Evolutionary conservation across 2,888 invertebrate species (phyloP).

Genomic region (Agriopis leucophaearia): DNA sequence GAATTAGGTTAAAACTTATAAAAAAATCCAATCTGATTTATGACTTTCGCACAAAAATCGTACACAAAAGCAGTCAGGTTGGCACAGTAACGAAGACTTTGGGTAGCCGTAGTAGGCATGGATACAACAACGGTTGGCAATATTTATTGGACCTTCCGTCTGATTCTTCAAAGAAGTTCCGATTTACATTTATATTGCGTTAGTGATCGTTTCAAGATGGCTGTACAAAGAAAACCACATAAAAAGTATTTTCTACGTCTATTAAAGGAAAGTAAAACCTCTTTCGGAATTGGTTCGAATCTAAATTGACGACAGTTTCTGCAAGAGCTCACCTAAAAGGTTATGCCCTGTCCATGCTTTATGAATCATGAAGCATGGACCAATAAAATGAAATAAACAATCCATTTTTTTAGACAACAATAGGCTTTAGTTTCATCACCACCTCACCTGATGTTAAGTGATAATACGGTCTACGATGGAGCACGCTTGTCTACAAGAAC

Average conservation of each 20-base stretch:
- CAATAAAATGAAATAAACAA: too few relatives aligned
- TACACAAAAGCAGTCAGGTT: neutral
- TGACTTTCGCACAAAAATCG: neutral
- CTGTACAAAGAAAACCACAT: conserved; percentile 21
- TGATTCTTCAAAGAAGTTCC: conserved; percentile 22
- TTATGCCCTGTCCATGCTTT: too few relatives aligned
- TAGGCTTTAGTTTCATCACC: too few relatives aligned
- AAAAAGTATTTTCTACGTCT: conserved; percentile 16
- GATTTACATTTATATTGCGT: conserved; percentile 27
- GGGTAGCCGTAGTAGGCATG: neutral
- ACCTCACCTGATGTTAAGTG: too few relatives aligned
- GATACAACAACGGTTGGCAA: conserved; percentile 1
- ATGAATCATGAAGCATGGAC: too few relatives aligned
- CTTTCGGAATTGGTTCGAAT: conserved; percentile 3
- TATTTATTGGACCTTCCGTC: conserved; percentile 21
- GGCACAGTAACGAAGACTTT: neutral
- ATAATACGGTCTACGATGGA: too few relatives aligned
- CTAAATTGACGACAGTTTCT: conserved; percentile 1
- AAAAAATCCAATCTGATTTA: neutral
- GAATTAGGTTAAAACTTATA: too few relatives aligned
- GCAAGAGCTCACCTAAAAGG: neutral
- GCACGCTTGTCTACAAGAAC: too few relatives aligned
- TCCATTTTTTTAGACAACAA: too few relatives aligned
- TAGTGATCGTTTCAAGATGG: conserved; percentile 18
- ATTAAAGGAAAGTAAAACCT: conserved; percentile 8